These are phyloP conservation scores for Alligator sinensis DNA, from an alignment of 2,113 vertebrate genomes.

Conservation along the genomic window DNA sequence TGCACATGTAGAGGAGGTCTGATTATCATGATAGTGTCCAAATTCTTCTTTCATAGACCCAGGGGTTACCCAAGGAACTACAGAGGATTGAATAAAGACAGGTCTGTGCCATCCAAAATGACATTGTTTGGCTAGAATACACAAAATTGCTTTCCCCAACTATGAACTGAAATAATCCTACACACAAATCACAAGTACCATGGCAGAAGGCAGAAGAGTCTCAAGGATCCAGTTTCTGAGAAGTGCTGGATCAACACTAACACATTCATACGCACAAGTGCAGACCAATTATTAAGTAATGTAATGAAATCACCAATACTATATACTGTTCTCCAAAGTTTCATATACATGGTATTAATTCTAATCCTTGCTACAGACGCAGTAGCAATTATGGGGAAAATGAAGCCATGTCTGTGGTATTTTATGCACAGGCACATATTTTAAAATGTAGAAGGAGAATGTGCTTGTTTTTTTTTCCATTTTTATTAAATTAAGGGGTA, in stretches of 20 bases:
- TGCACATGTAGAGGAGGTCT: too few species aligned
- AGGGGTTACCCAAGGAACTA: not conserved
- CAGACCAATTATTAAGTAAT: not conserved
- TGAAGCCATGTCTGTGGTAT: not conserved
- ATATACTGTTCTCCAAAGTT: not conserved
- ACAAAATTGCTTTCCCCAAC: not conserved
- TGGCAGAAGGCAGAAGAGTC: not conserved
- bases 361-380: not conserved
- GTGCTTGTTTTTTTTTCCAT: not conserved
- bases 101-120: not conserved
- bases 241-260: not conserved
- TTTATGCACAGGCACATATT: not conserved
- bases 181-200: not conserved
- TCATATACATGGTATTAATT: not conserved
- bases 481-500: not conserved
- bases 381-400: accelerated
- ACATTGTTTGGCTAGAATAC: not conserved
- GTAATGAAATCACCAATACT: not conserved
- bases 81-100: not conserved
- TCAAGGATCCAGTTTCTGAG: not conserved
- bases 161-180: not conserved
- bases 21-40: not conserved
- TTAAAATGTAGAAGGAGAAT: not conserved
- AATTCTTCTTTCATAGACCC: not conserved
- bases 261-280: not conserved